phyloP scores from a whole-genome alignment of 2,113 vertebrate species.

The Pollimyrus isidori region DNA sequence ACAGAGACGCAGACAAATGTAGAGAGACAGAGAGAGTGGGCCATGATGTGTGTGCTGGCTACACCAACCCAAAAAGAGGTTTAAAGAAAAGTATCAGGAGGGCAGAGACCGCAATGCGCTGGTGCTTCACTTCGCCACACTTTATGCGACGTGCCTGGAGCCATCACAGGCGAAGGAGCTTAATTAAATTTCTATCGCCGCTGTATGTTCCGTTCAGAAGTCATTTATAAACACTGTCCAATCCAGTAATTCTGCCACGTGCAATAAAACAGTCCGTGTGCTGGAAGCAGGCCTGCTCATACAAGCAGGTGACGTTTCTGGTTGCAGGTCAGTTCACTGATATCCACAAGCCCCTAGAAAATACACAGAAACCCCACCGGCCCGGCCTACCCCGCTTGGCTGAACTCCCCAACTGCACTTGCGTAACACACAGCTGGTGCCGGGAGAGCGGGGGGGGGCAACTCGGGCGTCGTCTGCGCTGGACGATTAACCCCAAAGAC shows the following conservation, averaged over 20 bases:
- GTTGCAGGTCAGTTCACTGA: not conserved
- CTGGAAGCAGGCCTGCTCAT: not conserved
- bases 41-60: not conserved
- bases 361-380: not conserved
- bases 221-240: not conserved
- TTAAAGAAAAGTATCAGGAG: not conserved
- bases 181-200: conserved; percentile 1
- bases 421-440: conserved; percentile 31
- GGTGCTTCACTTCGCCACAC: not conserved
- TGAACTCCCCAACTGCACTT: conserved; percentile 40
- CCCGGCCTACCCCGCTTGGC: conserved; percentile 21
- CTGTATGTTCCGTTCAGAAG: not conserved
- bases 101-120: not conserved
- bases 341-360: not conserved
- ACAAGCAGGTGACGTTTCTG: not conserved
- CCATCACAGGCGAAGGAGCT: not conserved
- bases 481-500: not conserved
- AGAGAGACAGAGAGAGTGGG: too few species aligned
- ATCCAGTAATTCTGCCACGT: not conserved
- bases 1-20: too few species aligned
- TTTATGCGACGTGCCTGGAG: not conserved
- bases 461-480: not conserved
- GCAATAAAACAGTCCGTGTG: not conserved
- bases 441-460: not conserved
- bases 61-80: not conserved